These are phyloP conservation scores for Lineus longissimus DNA, from an alignment of 1,140 invertebrate genomes.

Conservation along the genomic window DNA sequence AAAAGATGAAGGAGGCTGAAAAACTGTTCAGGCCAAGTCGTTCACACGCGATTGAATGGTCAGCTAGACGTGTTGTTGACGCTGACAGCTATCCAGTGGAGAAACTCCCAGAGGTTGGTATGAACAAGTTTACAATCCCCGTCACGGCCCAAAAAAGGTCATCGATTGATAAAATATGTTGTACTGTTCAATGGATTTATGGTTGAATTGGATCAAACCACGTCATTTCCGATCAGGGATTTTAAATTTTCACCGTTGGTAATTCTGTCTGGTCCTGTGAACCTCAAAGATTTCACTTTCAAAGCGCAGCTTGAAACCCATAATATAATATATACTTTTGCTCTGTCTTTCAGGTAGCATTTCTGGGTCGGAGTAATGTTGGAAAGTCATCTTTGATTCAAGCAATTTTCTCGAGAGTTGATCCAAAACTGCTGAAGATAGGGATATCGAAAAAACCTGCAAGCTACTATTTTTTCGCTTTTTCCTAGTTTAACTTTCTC, in stretches of 20 bases:
- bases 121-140: background rate
- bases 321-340: background rate
- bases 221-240: no score
- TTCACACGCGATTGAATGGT: constrained; percentile 18
- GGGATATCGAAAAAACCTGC: constrained; percentile 40
- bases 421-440: constrained; percentile 26
- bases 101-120: constrained; percentile 22
- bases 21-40: constrained; percentile 20
- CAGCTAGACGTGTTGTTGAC: constrained; percentile 11
- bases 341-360: constrained; percentile 35
- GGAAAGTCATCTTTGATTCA: constrained; percentile 47
- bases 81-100: constrained; percentile 16
- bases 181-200: background rate
- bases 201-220: no score
- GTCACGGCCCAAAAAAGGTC: no score
- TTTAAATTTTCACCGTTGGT: no score
- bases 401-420: constrained; percentile 27
- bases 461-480: constrained; percentile 15
- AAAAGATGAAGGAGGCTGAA: constrained; percentile 22
- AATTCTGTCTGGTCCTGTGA: no score
- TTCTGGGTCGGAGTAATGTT: constrained; percentile 50
- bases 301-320: background rate
- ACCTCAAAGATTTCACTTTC: constrained; percentile 1
- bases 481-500: no score
- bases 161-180: background rate